Evolutionary conservation across 2,113 vertebrate species (phyloP).

Genomic region (Neodontobutis hainanensis): DNA sequence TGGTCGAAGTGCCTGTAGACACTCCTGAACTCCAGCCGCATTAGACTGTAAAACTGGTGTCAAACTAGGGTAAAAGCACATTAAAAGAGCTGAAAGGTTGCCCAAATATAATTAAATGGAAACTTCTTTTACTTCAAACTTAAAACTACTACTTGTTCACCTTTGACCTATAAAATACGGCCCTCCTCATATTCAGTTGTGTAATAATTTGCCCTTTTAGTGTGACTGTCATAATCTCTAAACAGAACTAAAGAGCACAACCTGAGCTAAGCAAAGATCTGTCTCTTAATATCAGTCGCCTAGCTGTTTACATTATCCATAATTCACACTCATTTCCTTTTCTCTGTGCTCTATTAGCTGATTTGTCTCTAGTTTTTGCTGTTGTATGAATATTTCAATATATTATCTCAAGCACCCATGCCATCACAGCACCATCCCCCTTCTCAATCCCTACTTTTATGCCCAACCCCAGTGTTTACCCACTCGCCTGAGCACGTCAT

Average conservation of each 20-base stretch:
- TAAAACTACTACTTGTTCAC: not conserved
- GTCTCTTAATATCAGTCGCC: not conserved
- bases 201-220: conserved; percentile 51
- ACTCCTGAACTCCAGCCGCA: no score
- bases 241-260: conserved; percentile 28
- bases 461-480: conserved; percentile 5
- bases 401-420: not conserved
- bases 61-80: no score
- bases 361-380: no score
- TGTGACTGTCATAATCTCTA: conserved; percentile 26
- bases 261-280: conserved; percentile 16
- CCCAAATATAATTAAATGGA: no score
- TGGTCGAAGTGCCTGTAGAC: no score
- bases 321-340: no score
- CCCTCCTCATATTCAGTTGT: conserved; percentile 42
- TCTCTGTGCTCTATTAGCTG: no score
- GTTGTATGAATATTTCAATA: no score
- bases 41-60: no score
- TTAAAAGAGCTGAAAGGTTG: no score
- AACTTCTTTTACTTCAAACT: no score
- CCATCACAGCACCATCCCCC: conserved; percentile 44
- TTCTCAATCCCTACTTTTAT: conserved; percentile 30
- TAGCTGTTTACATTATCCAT: no score
- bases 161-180: conserved; percentile 36
- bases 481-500: conserved; percentile 53